Evolutionary conservation across 2,113 vertebrate species (phyloP), one percentile per base, ranked within the genome.

Genomic region (Dromas ardeola): DNA sequence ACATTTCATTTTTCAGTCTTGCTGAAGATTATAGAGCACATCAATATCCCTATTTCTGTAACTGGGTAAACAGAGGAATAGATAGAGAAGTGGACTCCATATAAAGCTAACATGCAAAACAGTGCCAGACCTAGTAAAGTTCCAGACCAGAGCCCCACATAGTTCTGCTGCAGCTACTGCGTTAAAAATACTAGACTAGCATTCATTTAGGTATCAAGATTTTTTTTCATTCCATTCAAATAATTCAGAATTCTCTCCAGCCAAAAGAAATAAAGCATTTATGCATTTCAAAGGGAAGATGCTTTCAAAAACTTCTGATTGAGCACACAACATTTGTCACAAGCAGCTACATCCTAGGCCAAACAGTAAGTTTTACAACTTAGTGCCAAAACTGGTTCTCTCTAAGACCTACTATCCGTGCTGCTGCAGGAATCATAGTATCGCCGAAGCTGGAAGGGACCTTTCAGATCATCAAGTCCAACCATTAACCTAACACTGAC

Each of bases 1-100:
- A 38, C 18, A 23, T 72, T 40, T 84, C 34, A 38, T 49, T 66
- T 59, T 61, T 47, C 66, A 62, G 29, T 22, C 67, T 43, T 74
- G 47, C n/a, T 71, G 56, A 58, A 71, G 38, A 20, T 61, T 52
- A 72, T 8, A 65, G 45, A 62, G 30, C 17, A 32, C 40, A 77
- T 23, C 58, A 59, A 8, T 34, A 50, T 38, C 53, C 23, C 47
- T 63, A 26, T 27, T 74, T 43, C 32, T 74, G 8, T 56, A 86
- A 40, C 32, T 18, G 32, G 26, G 20, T 49, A 74, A 66, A 50
- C 11, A 74, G 32, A 79, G 4, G 27, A 73, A 67, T 2, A 38
- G 43, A 43, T 4, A 81, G 47, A 0, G 0, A 36, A 79, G 15
- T 17, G 14, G 5, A 38, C 32, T 27, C 14, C n/a, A 13, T 13